Evolutionary conservation across 2,113 vertebrate genomes (phyloP).

Genomic region (Pseudonaja textilis): DNA sequence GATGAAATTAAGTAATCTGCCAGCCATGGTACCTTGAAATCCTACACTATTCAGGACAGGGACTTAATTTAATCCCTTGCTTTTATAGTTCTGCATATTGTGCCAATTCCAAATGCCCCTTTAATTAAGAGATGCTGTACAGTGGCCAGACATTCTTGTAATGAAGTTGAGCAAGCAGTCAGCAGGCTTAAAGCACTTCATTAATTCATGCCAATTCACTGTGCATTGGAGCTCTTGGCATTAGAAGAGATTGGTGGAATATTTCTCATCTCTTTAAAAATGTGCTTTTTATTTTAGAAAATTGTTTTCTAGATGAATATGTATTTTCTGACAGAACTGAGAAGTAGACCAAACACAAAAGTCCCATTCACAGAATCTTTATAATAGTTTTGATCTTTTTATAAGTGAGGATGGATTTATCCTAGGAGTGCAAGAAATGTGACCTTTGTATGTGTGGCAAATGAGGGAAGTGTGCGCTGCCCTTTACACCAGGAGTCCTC

Average conservation of each 20-base stretch:
- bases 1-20: conserved; percentile 15
- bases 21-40: neutral
- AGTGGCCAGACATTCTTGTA: conserved; percentile 28
- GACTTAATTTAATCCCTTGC: conserved; percentile 22
- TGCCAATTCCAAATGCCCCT: conserved; percentile 32
- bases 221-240: conserved; percentile 13
- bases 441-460: neutral
- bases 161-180: conserved; percentile 26
- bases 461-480: neutral
- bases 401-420: neutral
- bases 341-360: neutral
- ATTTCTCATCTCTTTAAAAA: neutral
- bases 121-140: conserved; percentile 31
- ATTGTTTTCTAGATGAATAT: neutral
- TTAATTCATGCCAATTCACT: conserved; percentile 31
- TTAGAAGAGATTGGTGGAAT: conserved; percentile 5
- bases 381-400: neutral
- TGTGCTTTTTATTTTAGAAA: neutral
- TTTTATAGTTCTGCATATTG: conserved; percentile 24
- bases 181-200: conserved; percentile 20
- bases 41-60: conserved; percentile 16
- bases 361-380: neutral
- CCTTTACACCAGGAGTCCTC: neutral
- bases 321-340: neutral
- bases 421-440: neutral